Evolutionary conservation across 2,888 invertebrate species (phyloP).

Genomic region (Nemapogon koenigi): DNA sequence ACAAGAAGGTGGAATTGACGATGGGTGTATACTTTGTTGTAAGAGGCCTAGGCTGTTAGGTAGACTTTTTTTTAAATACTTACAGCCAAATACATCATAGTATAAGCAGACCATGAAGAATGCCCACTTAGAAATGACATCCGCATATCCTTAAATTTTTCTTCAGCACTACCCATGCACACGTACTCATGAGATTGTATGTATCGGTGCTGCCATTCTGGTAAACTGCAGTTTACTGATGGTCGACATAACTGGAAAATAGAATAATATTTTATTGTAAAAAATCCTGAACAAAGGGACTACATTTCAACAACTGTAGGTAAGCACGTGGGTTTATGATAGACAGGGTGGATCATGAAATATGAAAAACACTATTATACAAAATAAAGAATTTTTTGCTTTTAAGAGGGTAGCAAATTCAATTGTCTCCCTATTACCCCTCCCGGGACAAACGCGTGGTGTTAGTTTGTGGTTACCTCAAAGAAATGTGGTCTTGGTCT

Average conservation of each 20-base stretch:
- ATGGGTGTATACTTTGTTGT: not conserved
- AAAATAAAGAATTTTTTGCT: too few relatives aligned
- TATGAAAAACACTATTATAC: too few relatives aligned
- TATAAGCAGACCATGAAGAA: constrained; percentile 84
- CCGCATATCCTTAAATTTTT: constrained; percentile 70
- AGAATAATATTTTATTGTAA: not conserved
- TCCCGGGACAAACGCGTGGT: too few relatives aligned
- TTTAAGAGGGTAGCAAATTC: too few relatives aligned
- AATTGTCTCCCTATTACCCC: too few relatives aligned
- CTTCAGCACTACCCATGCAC: constrained; percentile 56
- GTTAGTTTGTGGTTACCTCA: too few relatives aligned
- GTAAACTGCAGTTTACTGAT: constrained; percentile 66
- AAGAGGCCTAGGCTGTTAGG: not conserved
- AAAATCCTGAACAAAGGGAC: too few relatives aligned
- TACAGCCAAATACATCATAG: constrained; percentile 84
- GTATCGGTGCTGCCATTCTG: constrained; percentile 66
- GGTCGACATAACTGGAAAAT: constrained; percentile 77
- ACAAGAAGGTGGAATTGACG: not conserved
- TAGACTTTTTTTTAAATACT: constrained; percentile 63
- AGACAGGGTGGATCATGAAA: too few relatives aligned
- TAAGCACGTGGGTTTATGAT: too few relatives aligned
- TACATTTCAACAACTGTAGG: too few relatives aligned
- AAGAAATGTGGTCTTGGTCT: constrained; percentile 94
- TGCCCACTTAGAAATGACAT: constrained; percentile 92
- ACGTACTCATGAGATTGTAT: constrained; percentile 71